A percentile compares a stretch with the other conserved stretches of the same genome.
These are phyloP conservation scores for Perodicticus potto DNA, from an alignment of 2,797 vertebrate genomes.

Conservation along the genomic window DNA sequence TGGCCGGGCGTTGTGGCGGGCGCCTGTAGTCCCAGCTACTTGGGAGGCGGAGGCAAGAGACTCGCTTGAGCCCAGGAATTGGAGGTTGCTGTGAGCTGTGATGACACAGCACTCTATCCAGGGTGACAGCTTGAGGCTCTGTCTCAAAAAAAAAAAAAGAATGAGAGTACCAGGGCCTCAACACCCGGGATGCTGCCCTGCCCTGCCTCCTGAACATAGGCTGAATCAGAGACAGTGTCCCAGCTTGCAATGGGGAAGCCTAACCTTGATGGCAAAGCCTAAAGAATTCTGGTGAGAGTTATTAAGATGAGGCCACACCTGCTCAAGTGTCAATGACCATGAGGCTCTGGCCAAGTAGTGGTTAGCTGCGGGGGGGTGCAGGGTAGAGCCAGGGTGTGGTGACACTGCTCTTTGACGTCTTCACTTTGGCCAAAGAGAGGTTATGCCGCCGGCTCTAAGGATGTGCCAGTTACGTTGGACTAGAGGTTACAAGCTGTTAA, in stretches of 20 bases:
- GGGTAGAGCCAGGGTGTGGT: background rate
- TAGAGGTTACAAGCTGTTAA: background rate
- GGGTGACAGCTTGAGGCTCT: too few species aligned
- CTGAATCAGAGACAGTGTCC: background rate
- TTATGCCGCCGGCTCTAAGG: background rate
- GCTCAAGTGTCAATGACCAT: background rate
- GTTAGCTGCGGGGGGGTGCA: background rate
- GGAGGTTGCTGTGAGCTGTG: too few species aligned
- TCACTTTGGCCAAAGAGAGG: background rate
- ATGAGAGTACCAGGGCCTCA: background rate
- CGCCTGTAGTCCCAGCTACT: too few species aligned
- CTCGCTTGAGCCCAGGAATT: too few species aligned
- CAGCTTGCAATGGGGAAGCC: accelerated
- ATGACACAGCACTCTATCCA: too few species aligned
- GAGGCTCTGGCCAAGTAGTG: background rate
- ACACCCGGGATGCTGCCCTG: background rate
- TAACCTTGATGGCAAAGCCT: background rate
- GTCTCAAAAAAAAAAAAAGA: too few species aligned
- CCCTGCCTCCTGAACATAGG: background rate
- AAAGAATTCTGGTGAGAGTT: background rate
- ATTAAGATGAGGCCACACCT: background rate
- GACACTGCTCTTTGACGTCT: background rate
- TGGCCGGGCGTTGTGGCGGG: too few species aligned
- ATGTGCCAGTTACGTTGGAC: background rate
- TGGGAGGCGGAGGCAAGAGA: too few species aligned